Evolutionary conservation across 2,888 invertebrate species (phyloP), one percentile per base, ranked within the genome.

Genomic region (Drosophila macrospina): DNA sequence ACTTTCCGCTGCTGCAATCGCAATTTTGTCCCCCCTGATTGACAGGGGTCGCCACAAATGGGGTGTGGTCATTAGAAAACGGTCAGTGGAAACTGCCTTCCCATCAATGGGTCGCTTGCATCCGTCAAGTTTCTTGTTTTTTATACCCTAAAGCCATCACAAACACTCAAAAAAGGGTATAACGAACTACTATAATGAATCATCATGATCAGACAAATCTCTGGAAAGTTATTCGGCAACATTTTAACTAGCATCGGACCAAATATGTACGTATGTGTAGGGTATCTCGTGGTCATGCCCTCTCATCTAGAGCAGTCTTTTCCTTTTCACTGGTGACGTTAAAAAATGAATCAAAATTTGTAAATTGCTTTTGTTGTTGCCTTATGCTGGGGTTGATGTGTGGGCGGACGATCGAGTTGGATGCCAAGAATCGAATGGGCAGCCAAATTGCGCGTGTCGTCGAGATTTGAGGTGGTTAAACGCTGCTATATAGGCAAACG

Each of bases 391-490:
- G 39, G 44, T 54, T 32, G 41, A 39, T 37, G 48, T 48, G 70
- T 69, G 59, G 69, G 65, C 61, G 69, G 42, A 20, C 24, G 44
- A 28, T 34, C 42, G 34, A 39, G 26, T 30, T 13, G 48, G 59
- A 26, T 74, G 70, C 66, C 70, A 64, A 71, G 60, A 56, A 44
- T 15, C 8, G 42, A 47, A 57, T 39, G 36, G 20, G 28, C 42
- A 68, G 37, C 41, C 57, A 61, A 74, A 74, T 70, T 70, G 74
- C 74, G 73, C 64, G 73, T 74, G 74, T 69, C 69, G 45, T 20
- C 6, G 34, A 54, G 36, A 42, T 62, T 57, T 50, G 57, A 47
- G 45, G 50, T 44, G 39, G 39, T 34, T 45, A 62, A 68, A 69
- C 41, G 45, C 44, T 26, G 16, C 30, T 11, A 28, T 8, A 39